Conservation (phyloP, 2,888 invertebrate genomes). For the Cosmia pyralina region DNA sequence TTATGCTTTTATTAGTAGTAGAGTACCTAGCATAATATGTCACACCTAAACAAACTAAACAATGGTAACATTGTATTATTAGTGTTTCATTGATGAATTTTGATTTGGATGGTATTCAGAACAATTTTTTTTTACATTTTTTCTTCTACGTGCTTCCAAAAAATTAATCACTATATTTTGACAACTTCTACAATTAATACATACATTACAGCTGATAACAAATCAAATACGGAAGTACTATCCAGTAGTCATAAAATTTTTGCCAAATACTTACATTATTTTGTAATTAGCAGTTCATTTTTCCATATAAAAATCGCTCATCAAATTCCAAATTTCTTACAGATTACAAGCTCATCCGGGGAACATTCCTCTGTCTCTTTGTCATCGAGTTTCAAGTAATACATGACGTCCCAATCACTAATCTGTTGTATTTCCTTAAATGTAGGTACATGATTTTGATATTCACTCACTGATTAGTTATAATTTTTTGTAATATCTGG, state of each 20-base stretch:
- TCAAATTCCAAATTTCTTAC: neutral
- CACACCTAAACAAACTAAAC: neutral
- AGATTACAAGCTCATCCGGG: constrained; percentile 15
- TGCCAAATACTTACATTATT: neutral
- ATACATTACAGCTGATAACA: neutral
- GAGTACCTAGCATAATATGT: neutral
- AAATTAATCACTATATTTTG: too few relatives aligned
- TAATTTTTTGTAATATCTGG: constrained; percentile 13
- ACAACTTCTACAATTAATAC: neutral
- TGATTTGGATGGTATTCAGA: too few relatives aligned
- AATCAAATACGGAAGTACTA: neutral
- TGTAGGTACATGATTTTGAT: neutral
- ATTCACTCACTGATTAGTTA: neutral
- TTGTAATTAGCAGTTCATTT: neutral
- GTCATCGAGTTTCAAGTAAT: constrained; percentile 21
- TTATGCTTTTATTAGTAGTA: neutral
- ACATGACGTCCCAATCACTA: neutral
- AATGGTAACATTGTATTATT: neutral
- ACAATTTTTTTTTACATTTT: neutral
- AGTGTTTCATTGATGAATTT: too few relatives aligned
- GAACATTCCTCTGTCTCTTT: constrained; percentile 1
- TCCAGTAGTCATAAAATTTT: neutral
- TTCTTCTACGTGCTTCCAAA: neutral
- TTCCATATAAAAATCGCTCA: constrained; percentile 1
- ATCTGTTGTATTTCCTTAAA: constrained; percentile 25